Evolutionary conservation across 2,113 vertebrate species (phyloP).

Genomic region (Acrocephalus kingi): DNA sequence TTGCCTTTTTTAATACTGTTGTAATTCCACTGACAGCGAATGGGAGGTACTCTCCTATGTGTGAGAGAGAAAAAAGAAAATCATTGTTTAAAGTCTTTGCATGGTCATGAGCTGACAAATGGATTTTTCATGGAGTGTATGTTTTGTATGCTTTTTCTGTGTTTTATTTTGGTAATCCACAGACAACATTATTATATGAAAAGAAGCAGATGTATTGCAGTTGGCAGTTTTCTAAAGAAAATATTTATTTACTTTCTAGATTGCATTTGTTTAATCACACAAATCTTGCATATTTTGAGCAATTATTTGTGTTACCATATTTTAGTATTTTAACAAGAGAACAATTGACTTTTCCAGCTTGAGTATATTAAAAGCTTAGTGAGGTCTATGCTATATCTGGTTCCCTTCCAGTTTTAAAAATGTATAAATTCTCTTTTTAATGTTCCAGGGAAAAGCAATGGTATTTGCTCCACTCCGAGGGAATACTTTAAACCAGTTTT

Average conservation of each 20-base stretch:
- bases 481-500: conserved; percentile 91
- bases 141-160: neutral
- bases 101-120: neutral
- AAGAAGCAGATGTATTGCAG: neutral
- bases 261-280: conserved; percentile 35
- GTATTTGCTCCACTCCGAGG: conserved; percentile 93
- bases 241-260: neutral
- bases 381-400: conserved; percentile 30
- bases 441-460: conserved; percentile 88
- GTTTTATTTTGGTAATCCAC: conserved; percentile 29
- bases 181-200: neutral
- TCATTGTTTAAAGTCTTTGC: conserved; percentile 3
- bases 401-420: conserved; percentile 64
- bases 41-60: neutral
- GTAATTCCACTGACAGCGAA: conserved; percentile 5
- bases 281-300: conserved; percentile 20
- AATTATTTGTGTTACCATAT: neutral
- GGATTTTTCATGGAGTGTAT: neutral
- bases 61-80: neutral
- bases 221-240: conserved; percentile 18
- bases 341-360: conserved; percentile 15
- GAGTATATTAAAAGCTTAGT: conserved; percentile 22
- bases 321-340: conserved; percentile 14
- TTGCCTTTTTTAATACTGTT: neutral
- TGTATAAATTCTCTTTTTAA: conserved; percentile 72